phyloP scores from a whole-genome alignment of 2,888 invertebrate genomes.

The Mythimna loreyi region DNA sequence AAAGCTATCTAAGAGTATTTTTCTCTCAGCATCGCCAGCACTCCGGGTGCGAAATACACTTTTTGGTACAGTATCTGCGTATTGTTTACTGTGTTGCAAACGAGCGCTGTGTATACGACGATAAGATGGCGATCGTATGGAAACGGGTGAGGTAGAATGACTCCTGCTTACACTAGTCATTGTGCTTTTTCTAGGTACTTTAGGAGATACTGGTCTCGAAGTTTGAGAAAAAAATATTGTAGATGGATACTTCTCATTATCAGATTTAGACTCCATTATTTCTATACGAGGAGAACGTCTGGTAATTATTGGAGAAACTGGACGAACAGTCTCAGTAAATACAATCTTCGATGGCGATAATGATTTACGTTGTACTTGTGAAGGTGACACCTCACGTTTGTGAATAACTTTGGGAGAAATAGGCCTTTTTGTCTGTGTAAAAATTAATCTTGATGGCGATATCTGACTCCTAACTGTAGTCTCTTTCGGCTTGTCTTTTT shows the following conservation, averaged over 20 bases:
- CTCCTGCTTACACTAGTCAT: constrained; percentile 77
- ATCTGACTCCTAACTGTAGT: constrained; percentile 64
- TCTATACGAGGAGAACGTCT: constrained; percentile 67
- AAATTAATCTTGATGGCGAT: constrained; percentile 79
- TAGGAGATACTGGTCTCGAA: constrained; percentile 84
- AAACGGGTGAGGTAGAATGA: constrained; percentile 90
- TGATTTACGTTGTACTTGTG: constrained; percentile 66
- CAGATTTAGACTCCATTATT: constrained; percentile 60
- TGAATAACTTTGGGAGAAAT: constrained; percentile 79
- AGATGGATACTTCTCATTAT: constrained; percentile 71
- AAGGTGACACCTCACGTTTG: constrained; percentile 63
- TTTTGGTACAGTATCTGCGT: constrained; percentile 76
- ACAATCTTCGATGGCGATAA: constrained; percentile 80
- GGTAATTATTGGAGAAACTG: constrained; percentile 78
- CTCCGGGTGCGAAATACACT: constrained; percentile 92
- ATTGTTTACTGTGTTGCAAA: constrained; percentile 80
- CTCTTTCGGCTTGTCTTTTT: constrained; percentile 72
- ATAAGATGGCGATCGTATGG: constrained; percentile 92
- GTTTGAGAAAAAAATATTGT: constrained; percentile 84
- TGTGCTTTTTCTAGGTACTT: constrained; percentile 72
- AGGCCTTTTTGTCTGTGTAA: constrained; percentile 81
- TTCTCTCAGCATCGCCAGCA: constrained; percentile 91
- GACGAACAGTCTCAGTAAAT: constrained; percentile 82
- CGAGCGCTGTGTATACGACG: constrained; percentile 91
- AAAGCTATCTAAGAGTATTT: constrained; percentile 62